Evolutionary conservation across 2,888 invertebrate species (phyloP).

Genomic region (Nudaria mundana): DNA sequence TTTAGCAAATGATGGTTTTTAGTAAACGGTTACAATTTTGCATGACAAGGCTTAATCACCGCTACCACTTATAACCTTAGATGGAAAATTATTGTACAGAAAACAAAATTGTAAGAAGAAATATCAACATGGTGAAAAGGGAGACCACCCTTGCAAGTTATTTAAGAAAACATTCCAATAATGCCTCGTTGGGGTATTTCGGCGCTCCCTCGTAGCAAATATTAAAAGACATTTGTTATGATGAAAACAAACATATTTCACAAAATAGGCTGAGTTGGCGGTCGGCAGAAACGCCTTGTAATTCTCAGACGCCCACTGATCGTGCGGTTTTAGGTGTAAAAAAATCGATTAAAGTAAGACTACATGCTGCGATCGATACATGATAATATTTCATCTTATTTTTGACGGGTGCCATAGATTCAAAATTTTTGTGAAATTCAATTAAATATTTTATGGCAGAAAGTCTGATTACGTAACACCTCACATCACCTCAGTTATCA

Average conservation of each 20-base stretch:
- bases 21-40: constrained; percentile 47
- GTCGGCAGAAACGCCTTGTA: constrained; percentile 75
- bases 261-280: constrained; percentile 58
- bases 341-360: constrained; percentile 78
- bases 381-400: constrained; percentile 74
- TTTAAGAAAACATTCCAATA: constrained; percentile 63
- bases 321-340: constrained; percentile 80
- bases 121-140: constrained; percentile 39
- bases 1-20: constrained; percentile 42
- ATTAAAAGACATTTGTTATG: constrained; percentile 63
- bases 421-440: constrained; percentile 74
- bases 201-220: constrained; percentile 51
- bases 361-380: constrained; percentile 79
- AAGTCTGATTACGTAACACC: constrained; percentile 65
- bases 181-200: constrained; percentile 42
- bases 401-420: constrained; percentile 66
- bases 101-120: constrained; percentile 23
- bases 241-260: constrained; percentile 77
- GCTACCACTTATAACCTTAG: constrained; percentile 25
- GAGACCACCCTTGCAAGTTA: constrained; percentile 69
- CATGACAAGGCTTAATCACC: constrained; percentile 58
- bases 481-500: constrained; percentile 65
- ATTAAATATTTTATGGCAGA: constrained; percentile 70
- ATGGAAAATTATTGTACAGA: constrained; percentile 12
- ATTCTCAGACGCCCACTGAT: constrained; percentile 70